phyloP scores from a whole-genome alignment of 2,797 vertebrate genomes.

The Notoglanidium macrostoma region DNA sequence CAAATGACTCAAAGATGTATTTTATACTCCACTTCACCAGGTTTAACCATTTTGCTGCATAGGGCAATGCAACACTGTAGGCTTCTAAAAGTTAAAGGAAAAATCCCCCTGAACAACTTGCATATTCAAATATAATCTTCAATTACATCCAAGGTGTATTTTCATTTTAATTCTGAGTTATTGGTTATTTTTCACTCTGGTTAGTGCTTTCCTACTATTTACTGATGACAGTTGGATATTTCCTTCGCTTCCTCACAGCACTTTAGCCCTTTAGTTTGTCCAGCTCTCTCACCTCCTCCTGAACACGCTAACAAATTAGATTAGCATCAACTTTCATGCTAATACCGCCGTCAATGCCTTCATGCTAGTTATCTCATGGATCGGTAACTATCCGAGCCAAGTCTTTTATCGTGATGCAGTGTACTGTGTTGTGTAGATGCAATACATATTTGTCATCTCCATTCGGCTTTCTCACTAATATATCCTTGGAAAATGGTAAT shows the following conservation, averaged over 20 bases:
- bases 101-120: background rate
- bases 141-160: background rate
- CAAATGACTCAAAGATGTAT: constrained; percentile 56
- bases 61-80: background rate
- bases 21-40: constrained; percentile 38
- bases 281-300: background rate
- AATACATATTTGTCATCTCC: background rate
- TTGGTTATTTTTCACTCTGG: background rate
- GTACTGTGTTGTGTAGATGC: background rate
- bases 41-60: constrained; percentile 1
- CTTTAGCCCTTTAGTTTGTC: background rate
- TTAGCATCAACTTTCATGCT: background rate
- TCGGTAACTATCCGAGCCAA: background rate
- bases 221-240: background rate
- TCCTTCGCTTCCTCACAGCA: background rate
- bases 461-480: background rate
- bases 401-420: background rate
- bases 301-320: too few species aligned
- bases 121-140: background rate
- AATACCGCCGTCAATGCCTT: background rate
- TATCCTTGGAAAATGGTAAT: background rate
- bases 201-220: background rate
- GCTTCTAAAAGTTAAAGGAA: background rate
- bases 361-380: background rate
- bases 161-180: background rate